A percentile compares a stretch with the other conserved stretches of the same genome.
phyloP scores from a whole-genome alignment of 2,113 vertebrate species.

The Melanotaenia duboulayi region DNA sequence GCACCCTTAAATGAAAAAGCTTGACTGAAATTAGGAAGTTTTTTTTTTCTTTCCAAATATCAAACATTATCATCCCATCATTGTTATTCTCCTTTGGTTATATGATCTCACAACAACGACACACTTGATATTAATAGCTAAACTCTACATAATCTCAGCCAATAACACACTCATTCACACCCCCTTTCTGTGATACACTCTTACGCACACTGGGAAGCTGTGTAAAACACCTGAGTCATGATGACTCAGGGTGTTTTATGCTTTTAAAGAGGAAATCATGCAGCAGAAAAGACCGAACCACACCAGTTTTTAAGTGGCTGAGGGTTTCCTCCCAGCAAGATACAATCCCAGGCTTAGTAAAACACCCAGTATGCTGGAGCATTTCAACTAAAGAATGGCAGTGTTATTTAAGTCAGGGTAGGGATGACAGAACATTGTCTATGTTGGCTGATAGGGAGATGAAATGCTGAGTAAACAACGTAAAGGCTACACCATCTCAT shows the following conservation, averaged over 20 bases:
- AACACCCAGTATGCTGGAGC: neutral
- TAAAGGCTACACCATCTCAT: constrained; percentile 28
- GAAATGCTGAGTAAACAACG: constrained; percentile 47
- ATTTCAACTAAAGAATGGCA: neutral
- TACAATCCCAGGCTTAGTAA: constrained; percentile 19
- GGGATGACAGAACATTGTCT: neutral
- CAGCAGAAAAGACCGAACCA: constrained; percentile 18
- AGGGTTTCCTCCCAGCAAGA: constrained; percentile 14
- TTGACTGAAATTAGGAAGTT: too few relatives aligned
- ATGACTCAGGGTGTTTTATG: constrained; percentile 50
- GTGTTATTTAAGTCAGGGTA: neutral
- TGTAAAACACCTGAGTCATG: constrained; percentile 72
- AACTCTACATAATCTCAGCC: constrained; percentile 20
- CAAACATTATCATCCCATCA: neutral
- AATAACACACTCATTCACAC: constrained; percentile 11
- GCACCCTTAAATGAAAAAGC: too few relatives aligned
- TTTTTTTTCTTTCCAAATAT: too few relatives aligned
- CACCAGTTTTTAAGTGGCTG: neutral
- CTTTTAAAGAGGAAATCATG: constrained; percentile 33
- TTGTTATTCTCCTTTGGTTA: constrained; percentile 9
- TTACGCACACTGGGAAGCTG: constrained; percentile 24
- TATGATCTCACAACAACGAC: constrained; percentile 9
- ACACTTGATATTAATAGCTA: constrained; percentile 51
- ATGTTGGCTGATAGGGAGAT: constrained; percentile 2
- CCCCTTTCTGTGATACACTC: neutral